phyloP scores from a whole-genome alignment of 53 echinoderm and acorn worm species.

The Temnopleurus reevesii region DNA sequence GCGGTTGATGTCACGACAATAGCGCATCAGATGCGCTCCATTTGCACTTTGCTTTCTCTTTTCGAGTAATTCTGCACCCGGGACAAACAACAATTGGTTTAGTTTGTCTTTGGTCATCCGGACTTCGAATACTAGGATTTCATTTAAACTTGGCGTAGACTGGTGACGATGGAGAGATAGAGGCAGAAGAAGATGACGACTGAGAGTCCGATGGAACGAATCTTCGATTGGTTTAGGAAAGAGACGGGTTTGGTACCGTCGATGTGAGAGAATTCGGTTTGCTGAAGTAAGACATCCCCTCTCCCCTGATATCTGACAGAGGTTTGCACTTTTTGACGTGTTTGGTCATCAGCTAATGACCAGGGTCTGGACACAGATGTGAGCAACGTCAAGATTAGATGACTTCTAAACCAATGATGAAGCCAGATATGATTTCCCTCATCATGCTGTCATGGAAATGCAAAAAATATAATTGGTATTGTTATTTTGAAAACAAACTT shows the following conservation, averaged over 20 bases:
- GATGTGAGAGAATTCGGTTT: constrained; percentile 26
- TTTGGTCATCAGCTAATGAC: constrained; percentile 30
- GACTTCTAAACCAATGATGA: not conserved
- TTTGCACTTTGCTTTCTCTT: constrained; percentile 55
- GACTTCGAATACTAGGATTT: constrained; percentile 55
- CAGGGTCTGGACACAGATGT: not conserved
- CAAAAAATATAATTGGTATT: too few relatives aligned
- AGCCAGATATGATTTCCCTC: not conserved
- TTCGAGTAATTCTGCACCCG: constrained; percentile 42
- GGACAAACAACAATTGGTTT: constrained; percentile 49
- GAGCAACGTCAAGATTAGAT: not conserved
- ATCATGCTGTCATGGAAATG: not conserved
- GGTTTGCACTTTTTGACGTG: constrained; percentile 11
- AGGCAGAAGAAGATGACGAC: not conserved
- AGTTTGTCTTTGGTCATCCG: constrained; percentile 52
- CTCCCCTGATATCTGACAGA: constrained; percentile 7
- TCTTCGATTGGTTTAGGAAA: constrained; percentile 22
- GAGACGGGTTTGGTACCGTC: constrained; percentile 17
- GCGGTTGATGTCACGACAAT: constrained; percentile 50
- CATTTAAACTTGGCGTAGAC: constrained; percentile 49
- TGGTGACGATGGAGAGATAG: not conserved
- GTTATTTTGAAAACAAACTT: too few relatives aligned
- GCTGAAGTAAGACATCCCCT: constrained; percentile 30
- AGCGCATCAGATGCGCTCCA: constrained; percentile 18
- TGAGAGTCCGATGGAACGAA: not conserved